Conservation (phyloP, 64 coral and sea anemone genomes). For the Astreopora myriophthalma region DNA sequence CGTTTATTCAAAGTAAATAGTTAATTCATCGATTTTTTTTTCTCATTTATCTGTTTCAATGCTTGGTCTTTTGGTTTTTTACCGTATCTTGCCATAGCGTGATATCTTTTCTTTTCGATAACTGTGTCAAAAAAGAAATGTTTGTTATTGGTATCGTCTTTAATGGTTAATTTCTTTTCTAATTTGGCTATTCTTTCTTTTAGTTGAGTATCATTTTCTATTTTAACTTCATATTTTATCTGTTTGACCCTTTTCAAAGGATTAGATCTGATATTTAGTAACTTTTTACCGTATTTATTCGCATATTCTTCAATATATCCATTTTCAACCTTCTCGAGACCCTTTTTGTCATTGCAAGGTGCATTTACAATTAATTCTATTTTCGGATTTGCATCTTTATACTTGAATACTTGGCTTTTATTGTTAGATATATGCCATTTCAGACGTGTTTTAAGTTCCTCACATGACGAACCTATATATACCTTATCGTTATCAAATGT, state of each 20-base stretch:
- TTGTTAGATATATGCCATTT: constrained; percentile 25
- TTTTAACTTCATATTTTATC: constrained; percentile 5
- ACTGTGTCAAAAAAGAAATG: background rate
- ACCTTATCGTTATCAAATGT: background rate
- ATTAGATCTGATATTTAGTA: constrained; percentile 41
- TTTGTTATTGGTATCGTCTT: background rate
- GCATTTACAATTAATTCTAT: constrained; percentile 17
- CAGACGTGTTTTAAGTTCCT: background rate
- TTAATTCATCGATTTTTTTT: background rate
- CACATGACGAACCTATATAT: constrained; percentile 40
- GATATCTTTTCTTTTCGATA: background rate
- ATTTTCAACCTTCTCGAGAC: constrained; percentile 22
- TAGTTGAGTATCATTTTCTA: constrained; percentile 42
- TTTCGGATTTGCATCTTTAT: background rate
- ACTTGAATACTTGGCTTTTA: constrained; percentile 19
- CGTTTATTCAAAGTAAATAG: no score
- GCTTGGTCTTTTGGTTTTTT: constrained; percentile 42
- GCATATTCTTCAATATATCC: constrained; percentile 53
- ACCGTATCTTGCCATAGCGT: constrained; percentile 10
- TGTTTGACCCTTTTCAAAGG: background rate
- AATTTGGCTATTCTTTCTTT: constrained; percentile 13
- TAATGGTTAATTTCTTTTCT: constrained; percentile 27
- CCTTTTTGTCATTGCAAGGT: constrained; percentile 42
- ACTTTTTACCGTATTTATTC: background rate
- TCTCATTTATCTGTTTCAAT: background rate